phyloP scores from a whole-genome alignment of 1,140 invertebrate genomes.

The Cyclargus thomasi region DNA sequence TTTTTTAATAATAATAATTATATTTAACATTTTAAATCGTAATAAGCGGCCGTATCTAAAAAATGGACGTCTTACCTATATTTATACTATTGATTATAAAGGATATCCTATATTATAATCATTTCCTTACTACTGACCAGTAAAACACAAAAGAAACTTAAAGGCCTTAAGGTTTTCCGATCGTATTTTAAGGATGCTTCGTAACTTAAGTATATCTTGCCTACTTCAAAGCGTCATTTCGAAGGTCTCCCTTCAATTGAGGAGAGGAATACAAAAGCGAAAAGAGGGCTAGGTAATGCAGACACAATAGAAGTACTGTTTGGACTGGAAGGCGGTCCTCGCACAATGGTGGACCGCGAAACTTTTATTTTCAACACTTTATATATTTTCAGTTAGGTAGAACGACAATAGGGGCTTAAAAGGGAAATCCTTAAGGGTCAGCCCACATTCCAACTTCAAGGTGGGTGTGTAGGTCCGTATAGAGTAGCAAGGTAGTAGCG shows the following conservation, averaged over 20 bases:
- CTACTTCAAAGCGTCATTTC: slow-evolving; percentile 71
- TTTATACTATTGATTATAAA: too few relatives aligned
- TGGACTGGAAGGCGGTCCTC: slow-evolving; percentile 60
- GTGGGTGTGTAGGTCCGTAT: too few relatives aligned
- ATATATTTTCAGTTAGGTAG: slow-evolving; percentile 57
- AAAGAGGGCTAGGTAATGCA: slow-evolving; percentile 71
- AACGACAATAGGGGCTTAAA: slow-evolving; percentile 4
- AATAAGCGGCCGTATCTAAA: too few relatives aligned
- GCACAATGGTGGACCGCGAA: slow-evolving; percentile 61
- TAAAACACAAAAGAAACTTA: neutral
- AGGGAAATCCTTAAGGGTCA: neutral
- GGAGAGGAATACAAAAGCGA: slow-evolving; percentile 66
- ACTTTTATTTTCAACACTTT: slow-evolving; percentile 66
- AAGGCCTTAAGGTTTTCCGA: neutral
- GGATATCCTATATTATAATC: neutral
- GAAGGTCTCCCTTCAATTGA: slow-evolving; percentile 71
- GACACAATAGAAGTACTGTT: slow-evolving; percentile 70
- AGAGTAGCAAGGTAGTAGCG: too few relatives aligned
- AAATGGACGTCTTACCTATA: too few relatives aligned
- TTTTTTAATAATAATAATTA: too few relatives aligned
- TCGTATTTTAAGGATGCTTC: slow-evolving; percentile 39
- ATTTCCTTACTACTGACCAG: neutral
- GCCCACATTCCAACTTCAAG: too few relatives aligned
- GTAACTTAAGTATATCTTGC: slow-evolving; percentile 45
- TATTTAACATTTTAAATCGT: too few relatives aligned